Conservation (phyloP, 2,797 vertebrate genomes). For the Ptychobarbus kaznakovi region DNA sequence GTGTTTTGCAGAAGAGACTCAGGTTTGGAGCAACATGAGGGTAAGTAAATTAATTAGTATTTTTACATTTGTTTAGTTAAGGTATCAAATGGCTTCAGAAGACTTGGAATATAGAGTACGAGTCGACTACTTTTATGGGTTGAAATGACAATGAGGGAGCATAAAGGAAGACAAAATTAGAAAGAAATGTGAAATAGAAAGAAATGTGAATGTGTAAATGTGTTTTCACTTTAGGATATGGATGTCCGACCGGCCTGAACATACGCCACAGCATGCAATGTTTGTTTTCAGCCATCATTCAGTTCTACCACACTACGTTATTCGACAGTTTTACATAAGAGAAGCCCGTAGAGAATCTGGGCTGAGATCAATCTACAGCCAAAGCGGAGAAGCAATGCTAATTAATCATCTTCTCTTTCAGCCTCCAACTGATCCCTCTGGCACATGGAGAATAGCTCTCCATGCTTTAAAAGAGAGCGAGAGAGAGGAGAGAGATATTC, state of each 20-base stretch:
- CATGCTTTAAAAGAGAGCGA: conserved; percentile 21
- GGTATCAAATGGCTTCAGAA: no score
- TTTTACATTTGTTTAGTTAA: neutral
- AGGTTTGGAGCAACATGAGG: neutral
- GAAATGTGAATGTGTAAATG: neutral
- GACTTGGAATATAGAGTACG: neutral
- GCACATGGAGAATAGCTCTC: conserved; percentile 46
- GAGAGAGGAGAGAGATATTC: conserved; percentile 21
- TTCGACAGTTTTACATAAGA: conserved; percentile 56
- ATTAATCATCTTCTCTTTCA: conserved; percentile 67
- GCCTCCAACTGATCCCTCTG: conserved; percentile 55
- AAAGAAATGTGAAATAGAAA: neutral
- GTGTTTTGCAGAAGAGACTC: no score
- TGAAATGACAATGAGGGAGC: neutral
- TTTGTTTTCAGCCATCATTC: conserved; percentile 17
- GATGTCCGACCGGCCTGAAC: neutral
- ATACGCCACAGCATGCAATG: neutral
- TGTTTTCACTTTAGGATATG: neutral
- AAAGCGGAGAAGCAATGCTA: conserved; percentile 74
- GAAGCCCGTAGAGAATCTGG: conserved; percentile 67
- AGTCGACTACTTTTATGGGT: neutral
- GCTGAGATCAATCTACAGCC: conserved; percentile 71
- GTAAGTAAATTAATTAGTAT: no score
- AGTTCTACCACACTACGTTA: conserved; percentile 53
- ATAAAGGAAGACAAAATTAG: neutral